Evolutionary conservation across 2,888 invertebrate genomes (phyloP), one percentile per base, ranked within the genome.

Genomic region (Vesta saturnalis): DNA sequence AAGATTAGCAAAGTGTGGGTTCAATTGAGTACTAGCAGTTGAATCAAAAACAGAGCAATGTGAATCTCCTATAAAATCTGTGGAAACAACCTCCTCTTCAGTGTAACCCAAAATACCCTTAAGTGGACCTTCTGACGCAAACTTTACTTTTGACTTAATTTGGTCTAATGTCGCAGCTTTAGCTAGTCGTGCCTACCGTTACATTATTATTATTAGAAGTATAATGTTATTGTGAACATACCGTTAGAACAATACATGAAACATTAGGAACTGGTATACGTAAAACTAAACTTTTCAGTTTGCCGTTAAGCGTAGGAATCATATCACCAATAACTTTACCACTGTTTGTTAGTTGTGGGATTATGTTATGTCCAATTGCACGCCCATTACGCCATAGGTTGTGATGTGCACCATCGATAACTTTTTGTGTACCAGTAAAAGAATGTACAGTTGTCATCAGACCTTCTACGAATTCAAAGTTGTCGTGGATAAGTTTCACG

Each of bases 261-360:
- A 94, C 94, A 80, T 93, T 90, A n/a, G 91, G 87, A 4, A 90
- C 88, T 4, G 94, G 94, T 8, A 95, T 94, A 74, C 94, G 87
- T 85, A 94, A 93, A 1, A 94, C 93, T 85, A 94, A 88, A 16
- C 94, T 94, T 3, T 91, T 89, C 77, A 95, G 80, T 82, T 93
- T 94, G 72, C 87, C 94, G 77, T 91, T 89, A 56, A 94, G 85
- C 23, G 88, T 88, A 0, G 95, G 95, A 74, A 95, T 90, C 67
- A 95, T 91, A 83, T 91, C 92, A 57, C 90, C 92, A n/a, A 95
- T 89, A 81, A 94, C 93, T 85, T 92, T 93, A 71, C 92, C 92
- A 67, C 92, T 92, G 68, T 92, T 92, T 67, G 92, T 92, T 15
- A 90, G 86, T 52, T 92, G 89, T 19, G 92, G 92, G 81, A 92